Evolutionary conservation across 2,113 vertebrate species (phyloP), one percentile per base, ranked within the genome.

Genomic region (Formicarius rufipectus): DNA sequence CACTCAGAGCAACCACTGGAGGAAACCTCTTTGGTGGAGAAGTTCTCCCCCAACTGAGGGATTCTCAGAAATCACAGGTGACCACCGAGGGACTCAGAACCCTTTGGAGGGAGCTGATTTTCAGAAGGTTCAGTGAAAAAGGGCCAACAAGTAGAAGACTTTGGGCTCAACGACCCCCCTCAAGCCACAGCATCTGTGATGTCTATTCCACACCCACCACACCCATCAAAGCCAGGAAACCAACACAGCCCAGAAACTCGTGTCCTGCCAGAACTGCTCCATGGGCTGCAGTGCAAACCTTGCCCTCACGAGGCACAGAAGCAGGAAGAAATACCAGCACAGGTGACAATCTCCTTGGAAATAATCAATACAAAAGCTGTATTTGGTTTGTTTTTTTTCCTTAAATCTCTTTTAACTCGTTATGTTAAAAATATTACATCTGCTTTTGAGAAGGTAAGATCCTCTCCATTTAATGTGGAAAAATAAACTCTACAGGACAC

Each of bases 361-460:
- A 86, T 95, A 98, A 95, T 74, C 89, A 97, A 97, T 97, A 97
- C 97, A 97, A 97, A 97, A 96, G 79, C 71, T 97, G 87, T 89
- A 64, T 86, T 92, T n/a, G n/a, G n/a, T n/a, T n/a, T n/a, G n/a
- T n/a, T n/a, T n/a, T 72, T 95, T 58, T 44, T 66, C 17, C 37
- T 72, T n/a, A 35, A 11, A 40, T 31, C 88, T n/a, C 50, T 72
- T 98, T 97, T 76, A 55, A 97, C 95, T 97, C 90, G 87, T 95
- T 92, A 97, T 97, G 89, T 97, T 98, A 98, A 98, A 98, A 98
- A 98, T 97, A 98, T 96, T 96, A 97, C 97, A 97, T 97, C 94
- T 98, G 97, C 96, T 97, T 97, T 95, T 96, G 94, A 96, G 97
- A 97, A 96, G 94, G 97, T 93, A 85, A 47, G 79, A 87, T 78